Evolutionary conservation across 2,797 vertebrate species (phyloP).

Genomic region (Sylvilagus floridanus): DNA sequence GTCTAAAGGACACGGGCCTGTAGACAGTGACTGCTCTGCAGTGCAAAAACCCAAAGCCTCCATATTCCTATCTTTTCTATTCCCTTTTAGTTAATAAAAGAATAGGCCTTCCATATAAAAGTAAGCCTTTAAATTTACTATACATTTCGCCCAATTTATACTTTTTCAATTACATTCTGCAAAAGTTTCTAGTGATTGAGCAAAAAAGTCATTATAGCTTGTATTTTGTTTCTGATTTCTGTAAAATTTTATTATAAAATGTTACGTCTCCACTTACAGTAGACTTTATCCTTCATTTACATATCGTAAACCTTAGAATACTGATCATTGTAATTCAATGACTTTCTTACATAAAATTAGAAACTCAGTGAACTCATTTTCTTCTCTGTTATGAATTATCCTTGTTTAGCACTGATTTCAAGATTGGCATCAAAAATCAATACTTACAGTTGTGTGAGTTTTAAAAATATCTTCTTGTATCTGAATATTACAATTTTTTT

Average conservation of each 20-base stretch:
- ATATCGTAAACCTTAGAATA: conserved; percentile 24
- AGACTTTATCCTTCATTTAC: conserved; percentile 6
- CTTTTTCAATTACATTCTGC: not conserved
- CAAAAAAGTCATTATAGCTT: not conserved
- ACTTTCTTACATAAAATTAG: not conserved
- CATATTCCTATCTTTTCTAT: not conserved
- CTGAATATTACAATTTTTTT: conserved; percentile 52
- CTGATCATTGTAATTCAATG: conserved; percentile 44
- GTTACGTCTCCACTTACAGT: not conserved
- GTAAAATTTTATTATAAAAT: conserved; percentile 24
- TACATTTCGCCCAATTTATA: not conserved
- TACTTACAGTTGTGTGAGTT: not conserved
- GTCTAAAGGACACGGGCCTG: no score
- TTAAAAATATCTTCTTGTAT: conserved; percentile 1
- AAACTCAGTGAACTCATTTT: not conserved
- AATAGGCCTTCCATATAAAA: no score
- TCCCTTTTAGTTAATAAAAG: conserved; percentile 45
- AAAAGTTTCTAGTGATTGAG: not conserved
- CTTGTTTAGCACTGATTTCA: not conserved
- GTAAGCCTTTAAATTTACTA: not conserved
- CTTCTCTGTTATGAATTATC: not conserved
- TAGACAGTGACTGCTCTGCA: no score
- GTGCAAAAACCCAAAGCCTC: no score
- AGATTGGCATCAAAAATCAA: conserved; percentile 39
- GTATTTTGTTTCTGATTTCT: conserved; percentile 12